Evolutionary conservation across 2,888 invertebrate species (phyloP).

Genomic region (Diploptera punctata): DNA sequence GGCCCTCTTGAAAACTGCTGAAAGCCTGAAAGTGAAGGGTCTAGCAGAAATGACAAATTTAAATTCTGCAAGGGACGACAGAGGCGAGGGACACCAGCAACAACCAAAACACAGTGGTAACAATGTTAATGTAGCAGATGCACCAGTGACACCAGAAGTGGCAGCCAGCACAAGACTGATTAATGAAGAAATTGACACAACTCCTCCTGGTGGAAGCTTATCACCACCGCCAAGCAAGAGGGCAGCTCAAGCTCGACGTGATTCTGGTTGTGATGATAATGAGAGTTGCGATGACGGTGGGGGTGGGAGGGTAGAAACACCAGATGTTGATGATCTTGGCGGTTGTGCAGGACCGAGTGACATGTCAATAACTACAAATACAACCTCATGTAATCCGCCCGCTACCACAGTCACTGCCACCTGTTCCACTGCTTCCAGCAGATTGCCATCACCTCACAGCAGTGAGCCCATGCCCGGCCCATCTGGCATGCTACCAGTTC

Average conservation of each 20-base stretch:
- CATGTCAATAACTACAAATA: slow-evolving; percentile 42
- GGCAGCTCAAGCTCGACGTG: slow-evolving; percentile 42
- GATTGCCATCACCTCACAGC: slow-evolving; percentile 65
- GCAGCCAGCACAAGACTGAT: slow-evolving; percentile 36
- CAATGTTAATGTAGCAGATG: slow-evolving; percentile 44
- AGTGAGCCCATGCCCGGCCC: slow-evolving; percentile 79
- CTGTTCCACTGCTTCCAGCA: slow-evolving; percentile 41
- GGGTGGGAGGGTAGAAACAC: slow-evolving; percentile 38
- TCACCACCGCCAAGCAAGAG: slow-evolving; percentile 40
- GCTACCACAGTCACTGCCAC: slow-evolving; percentile 50
- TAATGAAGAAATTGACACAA: slow-evolving; percentile 42
- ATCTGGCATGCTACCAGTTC: slow-evolving; percentile 85
- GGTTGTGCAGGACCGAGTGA: slow-evolving; percentile 42
- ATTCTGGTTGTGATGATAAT: slow-evolving; percentile 46
- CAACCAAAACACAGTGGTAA: slow-evolving; percentile 41
- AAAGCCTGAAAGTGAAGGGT: slow-evolving; percentile 92
- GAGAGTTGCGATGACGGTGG: slow-evolving; percentile 42
- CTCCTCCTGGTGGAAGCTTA: slow-evolving; percentile 45
- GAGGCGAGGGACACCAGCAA: slow-evolving; percentile 46
- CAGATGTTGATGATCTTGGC: slow-evolving; percentile 39
- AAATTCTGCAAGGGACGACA: slow-evolving; percentile 60
- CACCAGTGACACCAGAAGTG: slow-evolving; percentile 40
- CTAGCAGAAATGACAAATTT: slow-evolving; percentile 91
- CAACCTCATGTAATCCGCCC: slow-evolving; percentile 46
- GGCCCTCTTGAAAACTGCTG: slow-evolving; percentile 89